phyloP scores from a whole-genome alignment of 1,140 invertebrate genomes.

The Aradophagus sp. region DNA sequence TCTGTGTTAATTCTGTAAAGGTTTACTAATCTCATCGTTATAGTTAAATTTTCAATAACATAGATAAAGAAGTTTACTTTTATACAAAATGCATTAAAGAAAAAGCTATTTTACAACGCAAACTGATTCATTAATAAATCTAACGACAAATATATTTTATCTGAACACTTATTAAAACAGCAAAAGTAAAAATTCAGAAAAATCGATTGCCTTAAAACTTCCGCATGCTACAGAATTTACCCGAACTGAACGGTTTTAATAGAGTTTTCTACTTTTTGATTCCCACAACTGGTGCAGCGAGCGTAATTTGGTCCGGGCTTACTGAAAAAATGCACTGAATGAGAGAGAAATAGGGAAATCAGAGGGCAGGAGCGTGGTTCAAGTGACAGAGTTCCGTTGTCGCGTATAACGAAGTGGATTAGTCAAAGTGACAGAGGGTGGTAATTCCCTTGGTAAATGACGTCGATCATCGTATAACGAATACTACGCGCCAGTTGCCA shows the following conservation, averaged over 20 bases:
- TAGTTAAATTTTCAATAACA: too few species aligned
- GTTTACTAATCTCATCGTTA: too few species aligned
- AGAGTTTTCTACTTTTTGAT: constrained; percentile 47
- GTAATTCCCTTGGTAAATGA: constrained; percentile 72
- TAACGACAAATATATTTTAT: constrained; percentile 38
- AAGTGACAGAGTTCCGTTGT: constrained; percentile 70
- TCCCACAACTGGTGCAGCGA: constrained; percentile 37
- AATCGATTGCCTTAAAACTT: constrained; percentile 23
- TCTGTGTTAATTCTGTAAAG: too few species aligned
- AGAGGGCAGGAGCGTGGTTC: constrained; percentile 50
- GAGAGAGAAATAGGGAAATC: constrained; percentile 49
- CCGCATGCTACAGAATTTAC: constrained; percentile 43
- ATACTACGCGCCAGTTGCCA: constrained; percentile 56
- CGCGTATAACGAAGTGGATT: constrained; percentile 71
- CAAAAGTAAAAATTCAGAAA: constrained; percentile 27
- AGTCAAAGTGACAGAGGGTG: constrained; percentile 70
- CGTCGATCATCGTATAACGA: constrained; percentile 71
- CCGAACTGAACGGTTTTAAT: constrained; percentile 40
- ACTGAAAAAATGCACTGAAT: constrained; percentile 45
- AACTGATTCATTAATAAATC: too few species aligned
- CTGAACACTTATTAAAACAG: constrained; percentile 28
- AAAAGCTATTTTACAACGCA: too few species aligned
- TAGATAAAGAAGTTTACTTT: too few species aligned
- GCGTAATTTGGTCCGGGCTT: constrained; percentile 42
- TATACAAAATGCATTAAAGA: too few species aligned